Base-by-base conservation (phyloP, 2,113 vertebrate species). In the Cyprinus carpio region DNA sequence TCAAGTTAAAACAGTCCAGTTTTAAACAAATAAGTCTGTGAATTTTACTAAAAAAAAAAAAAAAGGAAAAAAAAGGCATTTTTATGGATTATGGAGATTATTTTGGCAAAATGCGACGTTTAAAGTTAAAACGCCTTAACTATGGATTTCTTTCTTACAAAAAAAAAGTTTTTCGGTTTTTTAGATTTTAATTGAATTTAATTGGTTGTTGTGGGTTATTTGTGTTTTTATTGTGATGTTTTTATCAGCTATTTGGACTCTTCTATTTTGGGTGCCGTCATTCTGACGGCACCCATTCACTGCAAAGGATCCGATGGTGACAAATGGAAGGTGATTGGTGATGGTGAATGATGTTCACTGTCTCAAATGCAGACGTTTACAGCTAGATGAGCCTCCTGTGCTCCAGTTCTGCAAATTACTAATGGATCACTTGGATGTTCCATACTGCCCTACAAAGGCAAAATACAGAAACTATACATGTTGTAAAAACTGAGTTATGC, bases 351-450 rank as follows among this genome's bases (percentile, higher is more conserved):
- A 76, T 75, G 46, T 79, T 71, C 77, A 85, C 82, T 37, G 80
- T 82, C 46, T 78, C 31, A 5, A 31, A 62, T 56, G 76, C 64
- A 31, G 65, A 78, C 13, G 67, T 54, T 74, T 75, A 84, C 64
- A 49, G 84, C 91, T 91, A 58, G 25, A 72, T 84, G 27, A 23
- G 31, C 29, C 75, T 85, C 77, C 81, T 71, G 79, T 72, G 76
- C 87, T 75, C 69, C 43, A 86, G 78, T 75, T 75, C 58, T 76
- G 27, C 89, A 86, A 90, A 93, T 93, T 92, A 93, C 92, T 93
- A 90, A 93, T 85, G 79, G 78, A 27, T 72, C 79, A 79, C 7
- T 43, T 8, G 34, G 4, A 58, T 34, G 9, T 12, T 46, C 15
- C 37, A 77, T 34, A 54, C 9, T 34, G 18, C 49, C 16, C 8